Conservation (phyloP, 2,888 invertebrate species). For the Agrochola macilenta region DNA sequence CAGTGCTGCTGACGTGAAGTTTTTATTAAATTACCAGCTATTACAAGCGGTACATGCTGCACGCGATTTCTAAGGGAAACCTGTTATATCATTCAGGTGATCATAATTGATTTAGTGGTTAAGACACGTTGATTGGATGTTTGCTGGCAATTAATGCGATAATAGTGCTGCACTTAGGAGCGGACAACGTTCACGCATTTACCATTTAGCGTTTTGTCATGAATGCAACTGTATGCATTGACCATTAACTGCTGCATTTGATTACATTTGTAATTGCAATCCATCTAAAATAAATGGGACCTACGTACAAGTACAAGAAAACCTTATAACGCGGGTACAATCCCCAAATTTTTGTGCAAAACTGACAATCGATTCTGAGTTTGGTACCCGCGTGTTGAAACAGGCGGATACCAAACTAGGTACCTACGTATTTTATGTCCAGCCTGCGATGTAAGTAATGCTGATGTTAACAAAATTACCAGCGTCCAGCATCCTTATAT, state of each 20-base stretch:
- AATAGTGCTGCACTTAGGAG: slow-evolving; percentile 2
- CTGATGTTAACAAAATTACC: slow-evolving; percentile 9
- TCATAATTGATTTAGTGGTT: slow-evolving; percentile 49
- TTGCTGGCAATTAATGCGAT: slow-evolving; percentile 38
- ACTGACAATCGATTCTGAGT: not conserved
- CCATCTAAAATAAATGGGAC: too few species aligned
- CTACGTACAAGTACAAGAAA: not conserved
- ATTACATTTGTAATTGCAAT: not conserved
- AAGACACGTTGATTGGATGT: slow-evolving; percentile 17
- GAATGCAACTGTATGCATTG: not conserved
- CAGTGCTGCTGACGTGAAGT: slow-evolving; percentile 48
- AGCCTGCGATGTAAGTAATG: not conserved
- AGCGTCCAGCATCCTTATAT: not conserved
- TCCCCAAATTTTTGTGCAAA: not conserved
- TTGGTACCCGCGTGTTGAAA: not conserved
- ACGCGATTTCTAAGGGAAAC: slow-evolving; percentile 56
- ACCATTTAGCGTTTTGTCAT: slow-evolving; percentile 2
- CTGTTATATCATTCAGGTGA: slow-evolving; percentile 51
- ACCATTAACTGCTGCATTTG: not conserved
- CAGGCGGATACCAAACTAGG: too few species aligned
- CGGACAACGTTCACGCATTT: not conserved
- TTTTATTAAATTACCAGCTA: slow-evolving; percentile 51
- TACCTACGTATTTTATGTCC: not conserved
- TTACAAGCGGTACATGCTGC: slow-evolving; percentile 42
- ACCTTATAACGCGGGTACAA: not conserved